Conservation (phyloP, 2,888 invertebrate species). For the Glyphotaelius pellucidus region DNA sequence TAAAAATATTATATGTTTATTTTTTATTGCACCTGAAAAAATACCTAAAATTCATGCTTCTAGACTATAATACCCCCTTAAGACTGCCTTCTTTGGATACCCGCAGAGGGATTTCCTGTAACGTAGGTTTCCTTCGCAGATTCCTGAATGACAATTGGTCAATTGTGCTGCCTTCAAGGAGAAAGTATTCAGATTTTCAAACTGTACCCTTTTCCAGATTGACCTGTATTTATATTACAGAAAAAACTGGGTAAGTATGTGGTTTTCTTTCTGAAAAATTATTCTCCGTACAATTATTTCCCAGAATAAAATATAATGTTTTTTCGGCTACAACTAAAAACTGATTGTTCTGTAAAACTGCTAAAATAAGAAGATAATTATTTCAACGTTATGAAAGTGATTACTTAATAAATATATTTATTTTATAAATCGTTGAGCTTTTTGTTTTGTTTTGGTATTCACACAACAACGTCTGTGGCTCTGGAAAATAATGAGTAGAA, state of each 20-base stretch:
- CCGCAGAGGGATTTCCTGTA: background rate
- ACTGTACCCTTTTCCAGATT: too few species aligned
- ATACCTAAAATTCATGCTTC: too few species aligned
- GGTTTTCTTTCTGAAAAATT: too few species aligned
- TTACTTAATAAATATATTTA: background rate
- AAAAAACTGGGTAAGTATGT: too few species aligned
- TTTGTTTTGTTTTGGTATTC: background rate
- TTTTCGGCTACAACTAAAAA: too few species aligned
- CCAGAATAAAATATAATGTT: background rate
- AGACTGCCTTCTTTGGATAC: background rate
- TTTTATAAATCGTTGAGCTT: background rate
- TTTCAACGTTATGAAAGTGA: background rate
- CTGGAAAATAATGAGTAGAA: background rate
- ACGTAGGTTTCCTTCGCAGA: background rate
- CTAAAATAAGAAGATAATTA: background rate
- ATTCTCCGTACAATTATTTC: background rate
- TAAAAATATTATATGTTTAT: too few species aligned
- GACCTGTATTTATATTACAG: too few species aligned
- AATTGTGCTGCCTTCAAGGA: background rate
- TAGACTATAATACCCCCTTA: too few species aligned
- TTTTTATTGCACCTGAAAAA: too few species aligned
- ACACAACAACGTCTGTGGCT: background rate
- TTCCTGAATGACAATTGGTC: background rate
- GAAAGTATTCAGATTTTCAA: background rate
- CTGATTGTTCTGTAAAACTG: background rate